These are phyloP conservation scores for Capreolus pygargus DNA, from an alignment of 2,113 vertebrate genomes.

Conservation along the genomic window DNA sequence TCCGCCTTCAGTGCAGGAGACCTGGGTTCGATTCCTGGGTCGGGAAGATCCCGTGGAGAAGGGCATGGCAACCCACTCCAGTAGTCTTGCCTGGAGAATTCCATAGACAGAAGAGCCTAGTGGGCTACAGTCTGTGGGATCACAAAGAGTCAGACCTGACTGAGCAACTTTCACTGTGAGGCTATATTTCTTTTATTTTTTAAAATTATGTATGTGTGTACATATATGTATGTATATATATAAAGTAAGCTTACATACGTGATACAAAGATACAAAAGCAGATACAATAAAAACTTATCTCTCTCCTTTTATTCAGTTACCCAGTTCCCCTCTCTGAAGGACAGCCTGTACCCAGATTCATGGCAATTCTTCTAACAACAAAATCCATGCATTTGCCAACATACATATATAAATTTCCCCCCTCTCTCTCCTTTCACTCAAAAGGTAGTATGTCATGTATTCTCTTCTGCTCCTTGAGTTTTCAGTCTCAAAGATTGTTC, in stretches of 20 bases:
- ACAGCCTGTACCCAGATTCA: background rate
- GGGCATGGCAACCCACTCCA: background rate
- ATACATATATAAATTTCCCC: background rate
- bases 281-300: background rate
- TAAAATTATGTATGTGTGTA: background rate
- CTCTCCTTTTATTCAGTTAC: background rate
- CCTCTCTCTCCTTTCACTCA: background rate
- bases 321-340: background rate
- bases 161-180: background rate
- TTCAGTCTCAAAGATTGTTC: background rate
- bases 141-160: background rate
- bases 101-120: background rate
- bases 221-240: background rate
- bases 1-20: background rate
- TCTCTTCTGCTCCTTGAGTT: slow-evolving; percentile 3
- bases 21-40: accelerated
- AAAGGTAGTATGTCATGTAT: background rate
- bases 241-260: background rate
- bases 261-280: background rate
- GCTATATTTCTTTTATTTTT: background rate
- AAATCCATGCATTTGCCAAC: background rate
- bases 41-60: background rate
- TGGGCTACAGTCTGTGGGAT: background rate
- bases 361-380: background rate
- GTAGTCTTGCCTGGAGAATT: background rate